These are phyloP conservation scores for Chanos chanos DNA, from an alignment of 2,797 vertebrate species.

Conservation along the genomic window DNA sequence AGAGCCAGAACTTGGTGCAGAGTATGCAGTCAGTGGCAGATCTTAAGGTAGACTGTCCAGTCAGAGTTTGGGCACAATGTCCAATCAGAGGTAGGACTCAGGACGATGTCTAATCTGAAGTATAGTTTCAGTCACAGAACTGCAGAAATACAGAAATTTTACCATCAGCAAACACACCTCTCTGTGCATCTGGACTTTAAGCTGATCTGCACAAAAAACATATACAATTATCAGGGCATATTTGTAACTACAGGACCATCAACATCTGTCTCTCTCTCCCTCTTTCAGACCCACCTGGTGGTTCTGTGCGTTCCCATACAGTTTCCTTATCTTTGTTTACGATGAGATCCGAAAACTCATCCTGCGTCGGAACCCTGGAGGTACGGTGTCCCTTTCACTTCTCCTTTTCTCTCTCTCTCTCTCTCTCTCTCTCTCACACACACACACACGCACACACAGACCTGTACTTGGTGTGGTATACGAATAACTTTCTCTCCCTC, in stretches of 20 bases:
- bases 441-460: not conserved
- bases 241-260: no score
- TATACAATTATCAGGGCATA: no score
- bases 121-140: no score
- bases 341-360: constrained; percentile 93
- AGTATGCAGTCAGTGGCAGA: no score
- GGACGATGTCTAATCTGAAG: no score
- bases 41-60: no score
- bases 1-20: no score
- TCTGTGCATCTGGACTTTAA: no score
- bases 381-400: constrained; percentile 52
- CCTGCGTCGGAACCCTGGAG: constrained; percentile 87
- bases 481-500: constrained; percentile 8
- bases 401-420: not conserved
- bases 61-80: no score
- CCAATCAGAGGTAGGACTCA: no score
- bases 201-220: not conserved
- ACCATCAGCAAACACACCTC: no score
- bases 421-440: not conserved
- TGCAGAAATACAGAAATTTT: no score
- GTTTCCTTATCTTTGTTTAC: constrained; percentile 94
- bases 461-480: not conserved
- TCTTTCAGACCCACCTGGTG: constrained; percentile 85
- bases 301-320: constrained; percentile 95
- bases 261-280: not conserved